Base-by-base conservation (phyloP, 2,113 vertebrate genomes). In the Cichladusa arquata region DNA sequence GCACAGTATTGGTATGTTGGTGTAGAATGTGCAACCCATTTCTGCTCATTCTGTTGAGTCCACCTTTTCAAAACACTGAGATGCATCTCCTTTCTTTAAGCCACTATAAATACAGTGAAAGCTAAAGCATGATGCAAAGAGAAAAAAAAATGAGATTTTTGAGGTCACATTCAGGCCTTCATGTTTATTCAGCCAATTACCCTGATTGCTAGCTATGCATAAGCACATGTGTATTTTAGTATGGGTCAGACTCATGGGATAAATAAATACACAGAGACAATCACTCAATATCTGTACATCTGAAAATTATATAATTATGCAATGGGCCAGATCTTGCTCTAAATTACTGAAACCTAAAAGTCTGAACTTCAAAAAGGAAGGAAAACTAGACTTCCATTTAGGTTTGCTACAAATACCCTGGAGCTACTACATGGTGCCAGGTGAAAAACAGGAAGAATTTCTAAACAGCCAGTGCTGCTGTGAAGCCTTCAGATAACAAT, bases 91-190 rank as follows among this genome's bases (percentile, higher is more conserved):
- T 9, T 9, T 45, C 34, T 86, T 69, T 29, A 72, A 72, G 51
- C 3, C 23, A 67, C 9, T 19, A 64, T 3, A 26, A 82, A 33
- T 31, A 45, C 7, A 71, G 13, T 33, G 14, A 58, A 20, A 91
- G 7, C 2, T 11, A 6, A 60, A 73, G 10, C 14, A 71, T 0
- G 1, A 47, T 0, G 0, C 8, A 67, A 82, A 82, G 26, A 28
- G 40, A 71, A 71, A 19, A 14, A 14, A 60, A 71, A 58, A 5
- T 14, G 0, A 8, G 19, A 31, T 33, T 62, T 33, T 60, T 72
- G 29, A 51, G 29, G 22, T 69, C 26, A 18, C 4, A 5, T 80
- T 67, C 76, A 83, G 26, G 42, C 4, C 40, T 69, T 58, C 33
- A 13, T 2, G 1, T 64, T 65, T 69, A 60, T 48, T 91, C 25